These are phyloP conservation scores for Eufriesea mexicana DNA, from an alignment of 1,140 invertebrate species.

Conservation along the genomic window DNA sequence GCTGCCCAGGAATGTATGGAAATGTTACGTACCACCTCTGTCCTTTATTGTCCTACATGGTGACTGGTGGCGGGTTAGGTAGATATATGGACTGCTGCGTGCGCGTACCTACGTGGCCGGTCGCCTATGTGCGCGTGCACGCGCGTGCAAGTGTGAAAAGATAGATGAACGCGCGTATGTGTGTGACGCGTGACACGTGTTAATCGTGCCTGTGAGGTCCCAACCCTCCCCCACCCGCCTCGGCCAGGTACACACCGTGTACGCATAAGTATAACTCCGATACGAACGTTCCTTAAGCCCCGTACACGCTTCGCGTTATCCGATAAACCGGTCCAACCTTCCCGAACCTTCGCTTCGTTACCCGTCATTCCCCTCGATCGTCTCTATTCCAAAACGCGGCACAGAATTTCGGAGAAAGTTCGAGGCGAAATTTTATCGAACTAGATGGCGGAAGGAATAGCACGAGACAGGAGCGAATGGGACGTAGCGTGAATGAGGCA, in stretches of 20 bases:
- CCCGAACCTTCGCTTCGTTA: no score
- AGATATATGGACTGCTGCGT: conserved; percentile 68
- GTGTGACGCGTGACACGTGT: conserved; percentile 79
- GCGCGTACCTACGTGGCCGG: conserved; percentile 26
- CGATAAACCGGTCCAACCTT: background rate
- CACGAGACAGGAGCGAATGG: background rate
- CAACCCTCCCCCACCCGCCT: conserved; percentile 62
- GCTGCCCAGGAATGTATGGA: conserved; percentile 78
- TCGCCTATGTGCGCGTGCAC: conserved; percentile 14
- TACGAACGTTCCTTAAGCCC: conserved; percentile 26
- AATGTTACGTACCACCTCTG: conserved; percentile 72
- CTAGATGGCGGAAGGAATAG: no score
- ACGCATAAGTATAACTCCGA: conserved; percentile 51
- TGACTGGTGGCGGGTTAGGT: conserved; percentile 68
- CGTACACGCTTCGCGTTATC: background rate
- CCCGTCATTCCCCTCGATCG: no score
- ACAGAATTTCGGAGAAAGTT: no score
- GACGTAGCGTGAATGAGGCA: background rate
- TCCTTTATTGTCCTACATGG: conserved; percentile 72
- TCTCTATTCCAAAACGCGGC: background rate
- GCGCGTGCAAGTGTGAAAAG: conserved; percentile 61
- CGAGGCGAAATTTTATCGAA: no score
- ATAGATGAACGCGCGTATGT: conserved; percentile 66
- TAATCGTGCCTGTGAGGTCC: conserved; percentile 76
- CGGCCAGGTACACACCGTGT: conserved; percentile 50